Evolutionary conservation across 2,888 invertebrate species (phyloP), one percentile per base, ranked within the genome.

Genomic region (Agriopis aurantiaria): DNA sequence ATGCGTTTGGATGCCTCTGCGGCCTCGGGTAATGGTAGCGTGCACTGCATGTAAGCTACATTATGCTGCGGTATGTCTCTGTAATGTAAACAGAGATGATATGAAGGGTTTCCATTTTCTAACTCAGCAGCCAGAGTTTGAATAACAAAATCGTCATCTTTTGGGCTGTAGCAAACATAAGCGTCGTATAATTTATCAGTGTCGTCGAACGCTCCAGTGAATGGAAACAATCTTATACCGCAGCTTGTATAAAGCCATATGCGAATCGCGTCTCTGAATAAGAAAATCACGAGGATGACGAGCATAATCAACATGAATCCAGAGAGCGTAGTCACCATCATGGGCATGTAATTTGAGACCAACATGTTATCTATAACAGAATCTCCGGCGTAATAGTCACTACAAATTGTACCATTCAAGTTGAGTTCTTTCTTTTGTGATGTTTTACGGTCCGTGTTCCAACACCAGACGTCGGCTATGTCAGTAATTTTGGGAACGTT

Each of bases 121-220:
- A 98, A 92, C 85, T 98, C 97, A 72, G 97, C 97, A 70, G 97
- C 97, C 76, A 98, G 95, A 67, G 97, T 97, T 88, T 97, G 97
- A 80, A 97, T 96, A 66, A 98, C 98, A 91, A 98, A 98, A 87
- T 97, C 97, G 87, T 98, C 98, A 92, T 98, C 98, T 90, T 97
- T 98, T 71, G 97, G 97, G 84, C 98, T 98, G 95, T 99, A 99
- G 85, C 98, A 96, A 60, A 99, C 96, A 91, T 98, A 99, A 77
- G 98, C 98, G 92, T 99, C 99, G 94, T 98, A 98, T 72, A 97
- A 95, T 89, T 98, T 97, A 87, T 98, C 98, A 84, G 97, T 95
- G 88, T 97, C 97, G 87, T 97, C 97, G 89, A 95, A 96, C 68
- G 95, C 95, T 79, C 96, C 95, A 68, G 95, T 95, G 80, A 96